A percentile compares a stretch with the other conserved stretches of the same genome.
Conservation (phyloP, 1,140 invertebrate genomes). For the Drosophila lini region DNA sequence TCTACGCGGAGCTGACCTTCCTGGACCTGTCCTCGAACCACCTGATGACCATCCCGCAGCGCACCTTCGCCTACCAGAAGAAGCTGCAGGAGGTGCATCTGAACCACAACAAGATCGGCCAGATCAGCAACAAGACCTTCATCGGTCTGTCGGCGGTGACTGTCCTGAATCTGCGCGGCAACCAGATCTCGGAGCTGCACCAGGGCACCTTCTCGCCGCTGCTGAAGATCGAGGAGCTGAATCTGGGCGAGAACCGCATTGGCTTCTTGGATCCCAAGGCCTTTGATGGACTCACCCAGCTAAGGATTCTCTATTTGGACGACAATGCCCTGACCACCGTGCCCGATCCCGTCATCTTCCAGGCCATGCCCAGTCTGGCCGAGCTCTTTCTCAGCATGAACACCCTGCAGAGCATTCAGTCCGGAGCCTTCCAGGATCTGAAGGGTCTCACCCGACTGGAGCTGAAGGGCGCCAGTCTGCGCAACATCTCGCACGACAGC, state of each 20-base stretch:
- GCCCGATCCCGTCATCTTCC: conserved; percentile 88
- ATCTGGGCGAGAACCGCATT: conserved; percentile 94
- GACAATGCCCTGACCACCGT: conserved; percentile 92
- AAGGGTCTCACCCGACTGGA: conserved; percentile 90
- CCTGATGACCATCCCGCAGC: conserved; percentile 90
- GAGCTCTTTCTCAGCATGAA: conserved; percentile 94
- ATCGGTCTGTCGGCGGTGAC: conserved; percentile 91
- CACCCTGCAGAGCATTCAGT: conserved; percentile 89
- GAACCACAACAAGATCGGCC: conserved; percentile 93
- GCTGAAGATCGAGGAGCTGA: conserved; percentile 92
- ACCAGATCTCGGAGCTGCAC: conserved; percentile 92
- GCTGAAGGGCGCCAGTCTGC: conserved; percentile 91
- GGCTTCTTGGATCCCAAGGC: conserved; percentile 91
- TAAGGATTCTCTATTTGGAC: conserved; percentile 92
- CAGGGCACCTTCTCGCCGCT: conserved; percentile 91
- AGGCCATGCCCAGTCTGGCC: conserved; percentile 90
- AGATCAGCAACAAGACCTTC: conserved; percentile 91
- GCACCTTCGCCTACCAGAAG: conserved; percentile 91
- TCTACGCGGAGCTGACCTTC: conserved; percentile 93
- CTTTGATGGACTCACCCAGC: conserved; percentile 91
- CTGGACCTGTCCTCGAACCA: conserved; percentile 94
- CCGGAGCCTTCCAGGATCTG: conserved; percentile 91
- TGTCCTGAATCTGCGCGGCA: conserved; percentile 92
- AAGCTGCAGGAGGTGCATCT: conserved; percentile 93
- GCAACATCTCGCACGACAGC: conserved; percentile 90